Evolutionary conservation across 2,797 vertebrate species (phyloP), one percentile per base, ranked within the genome.

Genomic region (Pagetopsis macropterus): DNA sequence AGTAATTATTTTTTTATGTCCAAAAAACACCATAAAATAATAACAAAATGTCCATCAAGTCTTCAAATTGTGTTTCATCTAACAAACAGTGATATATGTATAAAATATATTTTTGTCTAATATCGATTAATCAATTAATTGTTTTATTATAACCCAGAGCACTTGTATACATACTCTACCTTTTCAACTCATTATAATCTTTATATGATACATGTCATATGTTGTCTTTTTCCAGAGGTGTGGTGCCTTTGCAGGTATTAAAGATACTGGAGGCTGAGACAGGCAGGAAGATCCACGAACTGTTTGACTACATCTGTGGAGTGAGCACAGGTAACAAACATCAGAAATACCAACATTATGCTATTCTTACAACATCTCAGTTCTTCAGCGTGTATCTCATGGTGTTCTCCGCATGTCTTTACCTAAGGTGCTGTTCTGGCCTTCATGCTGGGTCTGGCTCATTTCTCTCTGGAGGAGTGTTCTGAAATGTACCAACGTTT

Each of bases 251-350:
- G 61, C 93, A 94, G 62, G 63, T 93, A 37, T 75, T 95, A 52
- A 94, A 93, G 85, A 74, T 92, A 9, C 78, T 95, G 58, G 93
- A 94, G 74, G 87, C 87, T 31, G 83, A 90, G 65, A 95, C 93
- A 4, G 94, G 94, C 21, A 93, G 84, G 82, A 90, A 74, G 64
- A 81, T 94, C 76, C 87, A 94, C 73, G 85, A 95, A 77, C 85
- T 95, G 48, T 95, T 95, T 67, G 94, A 94, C 79, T 95, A 94
- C 73, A 91, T 95, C 65, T 94, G 94, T 79, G 94, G 94, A 49
- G 94, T 95, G 49, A 95, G 94, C 86, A 95, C 93, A 91, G 94
- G 94, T 95, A 70, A 90, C 54, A 40, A 46, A 70, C 3, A 19
- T 23, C 44, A 48, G 9, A 31, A 9, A 37, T 37, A 37, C 33